phyloP scores from a whole-genome alignment of 1,140 invertebrate species.

The Megalopta genalis region DNA sequence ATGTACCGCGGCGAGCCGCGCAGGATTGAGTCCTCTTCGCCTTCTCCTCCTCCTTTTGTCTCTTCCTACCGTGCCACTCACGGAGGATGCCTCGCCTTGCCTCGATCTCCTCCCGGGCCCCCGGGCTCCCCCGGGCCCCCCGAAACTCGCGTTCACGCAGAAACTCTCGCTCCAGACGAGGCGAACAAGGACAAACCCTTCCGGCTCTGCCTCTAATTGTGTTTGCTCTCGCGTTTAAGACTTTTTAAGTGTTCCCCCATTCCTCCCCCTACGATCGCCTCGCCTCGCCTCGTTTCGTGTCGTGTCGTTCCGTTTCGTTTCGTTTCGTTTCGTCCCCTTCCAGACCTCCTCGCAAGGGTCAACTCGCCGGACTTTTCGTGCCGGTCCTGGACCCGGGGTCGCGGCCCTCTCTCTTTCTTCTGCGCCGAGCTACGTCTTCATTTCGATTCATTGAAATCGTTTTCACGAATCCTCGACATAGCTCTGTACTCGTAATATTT shows the following conservation, averaged over 20 bases:
- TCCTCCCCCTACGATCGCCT: not conserved
- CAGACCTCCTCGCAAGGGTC: not conserved
- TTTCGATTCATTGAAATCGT: not conserved
- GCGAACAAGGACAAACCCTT: constrained; percentile 47
- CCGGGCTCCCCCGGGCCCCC: not conserved
- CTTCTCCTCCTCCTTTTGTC: constrained; percentile 53
- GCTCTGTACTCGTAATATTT: no score
- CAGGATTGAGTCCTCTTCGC: constrained; percentile 76
- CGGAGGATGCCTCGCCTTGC: constrained; percentile 8
- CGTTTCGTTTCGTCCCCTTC: not conserved
- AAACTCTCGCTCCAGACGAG: not conserved
- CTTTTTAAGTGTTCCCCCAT: constrained; percentile 55
- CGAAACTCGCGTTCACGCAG: constrained; percentile 15
- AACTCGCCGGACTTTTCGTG: constrained; percentile 15
- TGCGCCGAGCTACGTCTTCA: not conserved
- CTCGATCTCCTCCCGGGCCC: not conserved
- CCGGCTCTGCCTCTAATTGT: constrained; percentile 72
- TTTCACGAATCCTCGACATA: no score
- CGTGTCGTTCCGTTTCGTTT: not conserved
- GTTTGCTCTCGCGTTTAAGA: constrained; percentile 71
- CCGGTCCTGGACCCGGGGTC: constrained; percentile 34
- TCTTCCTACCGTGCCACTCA: constrained; percentile 47
- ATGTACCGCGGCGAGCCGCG: constrained; percentile 61
- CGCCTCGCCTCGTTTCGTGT: not conserved
- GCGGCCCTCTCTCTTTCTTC: constrained; percentile 30